Percentiles rank a stretch among this genome's conserved stretches.
Evolutionary conservation across 2,797 vertebrate genomes (phyloP).

Genomic region (Sebastes elongatus): DNA sequence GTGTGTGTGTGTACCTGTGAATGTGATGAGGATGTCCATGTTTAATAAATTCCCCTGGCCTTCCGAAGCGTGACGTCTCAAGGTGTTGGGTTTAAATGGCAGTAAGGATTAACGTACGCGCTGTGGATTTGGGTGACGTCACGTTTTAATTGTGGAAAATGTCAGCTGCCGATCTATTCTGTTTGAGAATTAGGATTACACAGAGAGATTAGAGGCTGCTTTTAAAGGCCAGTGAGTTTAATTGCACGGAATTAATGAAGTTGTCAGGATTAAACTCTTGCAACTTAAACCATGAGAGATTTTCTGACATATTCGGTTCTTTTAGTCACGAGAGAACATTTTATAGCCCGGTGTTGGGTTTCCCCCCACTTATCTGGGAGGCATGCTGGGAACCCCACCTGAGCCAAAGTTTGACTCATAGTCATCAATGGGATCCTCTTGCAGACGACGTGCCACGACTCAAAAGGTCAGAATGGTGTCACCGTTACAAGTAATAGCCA

Average conservation of each 20-base stretch:
- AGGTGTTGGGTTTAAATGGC: conserved; percentile 80
- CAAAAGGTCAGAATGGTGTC: conserved; percentile 73
- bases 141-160: conserved; percentile 71
- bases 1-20: conserved; percentile 16
- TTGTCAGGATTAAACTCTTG: conserved; percentile 63
- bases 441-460: conserved; percentile 33
- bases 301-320: conserved; percentile 38
- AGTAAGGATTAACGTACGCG: conserved; percentile 64
- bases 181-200: conserved; percentile 69
- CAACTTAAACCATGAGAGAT: conserved; percentile 49
- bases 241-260: conserved; percentile 69
- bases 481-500: conserved; percentile 65
- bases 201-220: conserved; percentile 56
- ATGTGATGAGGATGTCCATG: conserved; percentile 33
- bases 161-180: conserved; percentile 64
- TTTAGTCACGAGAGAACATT: conserved; percentile 49
- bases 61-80: conserved; percentile 38
- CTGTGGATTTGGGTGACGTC: conserved; percentile 60
- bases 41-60: conserved; percentile 50
- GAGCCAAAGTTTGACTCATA: conserved; percentile 22
- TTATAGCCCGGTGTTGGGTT: conserved; percentile 49
- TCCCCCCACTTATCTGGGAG: conserved; percentile 19
- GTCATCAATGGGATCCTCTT: conserved; percentile 43
- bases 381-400: conserved; percentile 51
- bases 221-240: conserved; percentile 77